phyloP scores from a whole-genome alignment of 2,797 vertebrate genomes.

The Telmatherina bonti region DNA sequence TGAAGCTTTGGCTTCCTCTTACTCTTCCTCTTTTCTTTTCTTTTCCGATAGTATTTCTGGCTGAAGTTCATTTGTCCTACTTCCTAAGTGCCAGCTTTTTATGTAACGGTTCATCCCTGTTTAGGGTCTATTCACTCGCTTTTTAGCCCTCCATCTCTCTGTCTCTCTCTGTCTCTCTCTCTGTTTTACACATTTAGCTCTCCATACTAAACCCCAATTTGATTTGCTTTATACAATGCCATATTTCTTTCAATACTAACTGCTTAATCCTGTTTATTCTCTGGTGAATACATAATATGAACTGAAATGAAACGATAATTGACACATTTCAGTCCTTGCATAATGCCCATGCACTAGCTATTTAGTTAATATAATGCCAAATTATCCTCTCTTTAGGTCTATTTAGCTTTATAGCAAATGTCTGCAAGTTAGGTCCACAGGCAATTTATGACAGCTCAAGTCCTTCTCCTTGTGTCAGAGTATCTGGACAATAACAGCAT shows the following conservation, averaged over 20 bases:
- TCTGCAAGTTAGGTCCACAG: conserved; percentile 28
- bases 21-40: conserved; percentile 16
- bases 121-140: conserved; percentile 31
- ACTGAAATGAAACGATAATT: not conserved
- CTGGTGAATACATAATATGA: not conserved
- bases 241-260: not conserved
- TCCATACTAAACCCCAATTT: not conserved
- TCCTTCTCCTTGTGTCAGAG: conserved; percentile 43
- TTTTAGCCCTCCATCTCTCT: conserved; percentile 12
- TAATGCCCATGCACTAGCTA: not conserved
- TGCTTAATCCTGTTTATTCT: not conserved
- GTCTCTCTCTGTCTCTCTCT: too few species aligned
- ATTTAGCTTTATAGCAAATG: conserved; percentile 3
- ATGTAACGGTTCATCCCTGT: conserved; percentile 43
- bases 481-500: conserved; percentile 65
- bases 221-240: not conserved
- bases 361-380: not conserved
- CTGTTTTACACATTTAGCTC: conserved; percentile 11
- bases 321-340: not conserved
- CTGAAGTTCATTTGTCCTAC: conserved; percentile 28
- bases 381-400: not conserved
- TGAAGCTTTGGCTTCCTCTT: conserved; percentile 29
- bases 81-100: conserved; percentile 45
- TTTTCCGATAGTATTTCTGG: conserved; percentile 36
- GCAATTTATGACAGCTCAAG: conserved; percentile 47